Base-by-base conservation (phyloP, 2,888 invertebrate species). In the Coelopa pilipes region DNA sequence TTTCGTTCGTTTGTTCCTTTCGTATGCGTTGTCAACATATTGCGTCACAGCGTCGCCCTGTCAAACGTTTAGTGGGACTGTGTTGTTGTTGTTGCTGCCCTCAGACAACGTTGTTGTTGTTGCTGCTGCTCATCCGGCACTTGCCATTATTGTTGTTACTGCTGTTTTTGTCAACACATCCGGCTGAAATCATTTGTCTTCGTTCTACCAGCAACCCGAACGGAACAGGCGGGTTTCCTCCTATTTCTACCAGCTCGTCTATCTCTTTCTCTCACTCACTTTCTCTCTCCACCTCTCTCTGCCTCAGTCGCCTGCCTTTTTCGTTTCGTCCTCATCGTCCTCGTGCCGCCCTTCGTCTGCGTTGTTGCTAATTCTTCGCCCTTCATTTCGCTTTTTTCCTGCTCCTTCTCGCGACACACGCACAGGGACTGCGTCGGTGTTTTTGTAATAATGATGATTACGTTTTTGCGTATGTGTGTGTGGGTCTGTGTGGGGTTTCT, bases 51-150 rank as follows among this genome's bases (percentile, higher is more conserved):
- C 2, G 34, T 24, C 47, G 45, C 57, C 15, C 57, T 72, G 67
- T 60, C 72, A 72, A 67, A 47, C 21, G 53, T 21, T 63, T 63
- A 63, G 63, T 63, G 63, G 63, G 71, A 63, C 66, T 66, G 59
- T 66, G 53, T 55, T 15, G 19, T 53, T 15, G 53, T 53, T 53
- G 13, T 53, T 53, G 13, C 10, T 53, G 15, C 53, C 53, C 13
- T 53, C 10, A n/a, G n/a, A n/a, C n/a, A n/a, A n/a, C n/a, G n/a
- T 53, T 53, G 3, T 53, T 7, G 13, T 9, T 53, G 34, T 7
- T 34, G 34, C 7, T 34, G 34, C 7, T 34, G 34, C 7, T 34
- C 34, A 34, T 34, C 34, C 34, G 34, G 34, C 7, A 34, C 7
- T 34, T 21, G 17, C 24, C 3, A 13, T 19, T 17, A 4, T 59